Conservation (phyloP, 2,888 invertebrate species). For the Dioctria rufipes region DNA sequence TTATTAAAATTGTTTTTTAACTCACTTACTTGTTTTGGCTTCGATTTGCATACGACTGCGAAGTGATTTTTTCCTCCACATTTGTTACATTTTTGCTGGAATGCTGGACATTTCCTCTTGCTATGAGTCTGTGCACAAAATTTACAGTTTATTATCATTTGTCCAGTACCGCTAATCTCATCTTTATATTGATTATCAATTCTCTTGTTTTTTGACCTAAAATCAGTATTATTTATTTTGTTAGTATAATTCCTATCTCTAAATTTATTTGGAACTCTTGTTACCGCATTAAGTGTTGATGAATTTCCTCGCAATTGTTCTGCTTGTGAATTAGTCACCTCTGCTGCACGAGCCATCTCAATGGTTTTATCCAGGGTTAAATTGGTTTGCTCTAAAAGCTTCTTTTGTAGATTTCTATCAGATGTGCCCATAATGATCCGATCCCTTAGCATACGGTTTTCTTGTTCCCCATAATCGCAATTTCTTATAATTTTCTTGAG, state of each 20-base stretch:
- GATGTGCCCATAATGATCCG: too few species aligned
- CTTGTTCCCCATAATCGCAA: constrained; percentile 49
- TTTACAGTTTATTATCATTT: constrained; percentile 1
- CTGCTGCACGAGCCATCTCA: not conserved
- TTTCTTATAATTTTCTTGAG: constrained; percentile 46
- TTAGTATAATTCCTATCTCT: too few species aligned
- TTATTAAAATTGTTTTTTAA: not conserved
- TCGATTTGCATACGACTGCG: constrained; percentile 19
- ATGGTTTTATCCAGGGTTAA: too few species aligned
- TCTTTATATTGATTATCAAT: too few species aligned
- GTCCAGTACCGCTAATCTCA: not conserved
- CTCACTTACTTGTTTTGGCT: constrained; percentile 5
- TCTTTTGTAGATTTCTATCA: too few species aligned
- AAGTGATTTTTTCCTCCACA: not conserved
- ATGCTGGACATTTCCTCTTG: constrained; percentile 11
- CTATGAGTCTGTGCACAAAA: not conserved
- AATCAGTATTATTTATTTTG: too few species aligned
- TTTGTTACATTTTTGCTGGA: not conserved
- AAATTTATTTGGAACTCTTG: constrained; percentile 13
- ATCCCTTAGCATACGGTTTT: constrained; percentile 51
- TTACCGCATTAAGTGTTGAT: constrained; percentile 4
- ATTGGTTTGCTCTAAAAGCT: constrained; percentile 1
- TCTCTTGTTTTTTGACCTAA: too few species aligned
- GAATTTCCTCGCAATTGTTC: not conserved
- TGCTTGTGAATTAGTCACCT: constrained; percentile 22